A percentile compares a stretch with the other conserved stretches of the same genome.
Evolutionary conservation across 2,797 vertebrate genomes (phyloP).

Genomic region (Percopsis omiscomaycus): DNA sequence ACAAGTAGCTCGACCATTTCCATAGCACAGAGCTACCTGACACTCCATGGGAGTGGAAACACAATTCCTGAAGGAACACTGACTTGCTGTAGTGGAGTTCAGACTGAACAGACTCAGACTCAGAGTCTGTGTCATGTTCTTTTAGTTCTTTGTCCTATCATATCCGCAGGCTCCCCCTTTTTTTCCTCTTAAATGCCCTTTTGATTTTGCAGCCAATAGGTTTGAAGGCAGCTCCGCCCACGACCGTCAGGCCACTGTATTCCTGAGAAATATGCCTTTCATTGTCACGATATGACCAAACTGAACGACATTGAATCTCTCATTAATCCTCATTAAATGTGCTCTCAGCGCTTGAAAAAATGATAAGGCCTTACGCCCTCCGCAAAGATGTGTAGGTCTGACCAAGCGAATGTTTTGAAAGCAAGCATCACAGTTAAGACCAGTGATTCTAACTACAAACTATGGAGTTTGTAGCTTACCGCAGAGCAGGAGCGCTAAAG

Average conservation of each 20-base stretch:
- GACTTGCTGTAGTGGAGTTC: not conserved
- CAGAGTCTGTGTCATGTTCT: slow-evolving; percentile 28
- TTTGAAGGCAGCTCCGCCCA: slow-evolving; percentile 37
- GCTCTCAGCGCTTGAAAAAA: slow-evolving; percentile 11
- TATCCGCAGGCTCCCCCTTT: slow-evolving; percentile 28
- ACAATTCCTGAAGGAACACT: slow-evolving; percentile 10
- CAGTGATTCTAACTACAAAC: slow-evolving; percentile 8
- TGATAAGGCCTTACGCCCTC: not conserved
- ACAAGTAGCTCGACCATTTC: slow-evolving; percentile 10
- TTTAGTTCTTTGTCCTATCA: slow-evolving; percentile 42
- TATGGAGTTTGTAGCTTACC: not conserved
- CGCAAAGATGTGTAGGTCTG: slow-evolving; percentile 1
- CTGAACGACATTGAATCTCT: slow-evolving; percentile 23
- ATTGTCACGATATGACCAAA: slow-evolving; percentile 49
- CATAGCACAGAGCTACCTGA: not conserved
- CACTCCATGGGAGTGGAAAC: not conserved
- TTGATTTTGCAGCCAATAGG: slow-evolving; percentile 35
- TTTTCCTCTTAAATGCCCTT: slow-evolving; percentile 24
- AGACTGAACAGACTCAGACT: slow-evolving; percentile 13
- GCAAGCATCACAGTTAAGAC: not conserved
- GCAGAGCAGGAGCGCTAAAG: slow-evolving; percentile 2
- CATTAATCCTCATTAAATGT: slow-evolving; percentile 28
- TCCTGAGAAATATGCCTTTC: slow-evolving; percentile 53
- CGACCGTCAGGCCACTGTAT: slow-evolving; percentile 10
- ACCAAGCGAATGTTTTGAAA: slow-evolving; percentile 22